These are phyloP conservation scores for Phrynocephalus vlangalii DNA, from an alignment of 2,797 vertebrate genomes.

Conservation along the genomic window DNA sequence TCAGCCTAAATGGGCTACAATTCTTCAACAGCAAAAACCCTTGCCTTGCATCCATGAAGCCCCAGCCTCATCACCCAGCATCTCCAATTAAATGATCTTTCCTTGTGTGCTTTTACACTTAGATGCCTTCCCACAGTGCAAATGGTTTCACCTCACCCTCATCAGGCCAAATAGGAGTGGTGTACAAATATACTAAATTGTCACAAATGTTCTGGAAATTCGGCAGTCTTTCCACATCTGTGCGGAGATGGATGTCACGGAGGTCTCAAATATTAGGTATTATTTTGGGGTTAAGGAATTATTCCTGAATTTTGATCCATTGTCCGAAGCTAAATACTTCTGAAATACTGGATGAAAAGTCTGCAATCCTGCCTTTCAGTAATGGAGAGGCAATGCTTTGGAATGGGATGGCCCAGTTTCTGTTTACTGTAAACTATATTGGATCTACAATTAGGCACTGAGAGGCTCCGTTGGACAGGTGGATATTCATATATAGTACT, in stretches of 20 bases:
- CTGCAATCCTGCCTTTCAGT: neutral
- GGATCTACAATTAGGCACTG: neutral
- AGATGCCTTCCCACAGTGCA: neutral
- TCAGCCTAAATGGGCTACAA: no score
- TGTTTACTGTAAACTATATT: neutral
- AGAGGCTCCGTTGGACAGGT: neutral
- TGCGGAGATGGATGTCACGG: neutral
- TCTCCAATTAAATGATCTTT: neutral
- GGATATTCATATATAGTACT: neutral
- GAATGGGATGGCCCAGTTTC: no score
- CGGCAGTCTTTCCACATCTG: no score
- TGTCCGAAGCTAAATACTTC: neutral
- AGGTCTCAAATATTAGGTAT: neutral
- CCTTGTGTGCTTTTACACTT: neutral
- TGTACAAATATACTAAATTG: neutral
- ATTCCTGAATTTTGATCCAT: neutral
- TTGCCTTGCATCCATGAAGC: no score
- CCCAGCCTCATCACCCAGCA: neutral
- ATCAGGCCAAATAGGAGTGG: neutral
- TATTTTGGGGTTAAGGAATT: neutral
- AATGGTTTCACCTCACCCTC: neutral
- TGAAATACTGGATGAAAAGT: neutral
- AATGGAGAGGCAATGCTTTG: neutral
- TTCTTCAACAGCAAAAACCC: no score
- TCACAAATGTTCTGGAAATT: neutral